Evolutionary conservation across 2,888 invertebrate genomes (phyloP).

Genomic region (Meandrusa payeni): DNA sequence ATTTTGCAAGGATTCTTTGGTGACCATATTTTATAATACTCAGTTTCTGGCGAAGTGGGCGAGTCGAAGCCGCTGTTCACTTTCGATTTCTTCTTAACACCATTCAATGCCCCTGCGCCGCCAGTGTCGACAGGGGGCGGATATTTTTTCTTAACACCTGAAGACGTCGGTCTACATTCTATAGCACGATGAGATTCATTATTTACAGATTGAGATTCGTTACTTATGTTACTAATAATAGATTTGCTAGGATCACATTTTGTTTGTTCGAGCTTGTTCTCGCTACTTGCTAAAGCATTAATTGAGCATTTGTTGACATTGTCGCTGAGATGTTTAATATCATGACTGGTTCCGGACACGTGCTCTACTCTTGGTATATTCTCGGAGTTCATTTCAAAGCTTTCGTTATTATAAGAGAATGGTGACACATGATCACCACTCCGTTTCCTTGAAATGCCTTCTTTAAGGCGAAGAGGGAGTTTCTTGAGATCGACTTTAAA

Average conservation of each 20-base stretch:
- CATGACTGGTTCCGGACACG: conserved; percentile 63
- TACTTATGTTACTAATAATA: conserved; percentile 66
- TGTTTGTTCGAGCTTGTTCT: conserved; percentile 65
- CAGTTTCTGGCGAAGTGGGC: conserved; percentile 80
- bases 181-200: conserved; percentile 67
- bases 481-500: conserved; percentile 82
- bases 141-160: conserved; percentile 79
- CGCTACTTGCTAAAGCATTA: conserved; percentile 74
- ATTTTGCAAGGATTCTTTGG: conserved; percentile 81
- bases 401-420: conserved; percentile 74
- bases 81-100: conserved; percentile 84
- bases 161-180: conserved; percentile 62
- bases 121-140: conserved; percentile 79
- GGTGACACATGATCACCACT: conserved; percentile 72
- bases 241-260: conserved; percentile 76
- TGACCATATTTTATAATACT: conserved; percentile 86
- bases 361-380: conserved; percentile 62
- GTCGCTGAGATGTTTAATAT: conserved; percentile 73
- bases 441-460: conserved; percentile 73
- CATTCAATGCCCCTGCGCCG: conserved; percentile 66
- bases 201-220: conserved; percentile 70
- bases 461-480: conserved; percentile 77
- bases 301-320: conserved; percentile 80
- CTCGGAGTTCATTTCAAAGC: conserved; percentile 76
- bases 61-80: conserved; percentile 74